Evolutionary conservation across 2,888 invertebrate genomes (phyloP).

Genomic region (Magallana nippona): DNA sequence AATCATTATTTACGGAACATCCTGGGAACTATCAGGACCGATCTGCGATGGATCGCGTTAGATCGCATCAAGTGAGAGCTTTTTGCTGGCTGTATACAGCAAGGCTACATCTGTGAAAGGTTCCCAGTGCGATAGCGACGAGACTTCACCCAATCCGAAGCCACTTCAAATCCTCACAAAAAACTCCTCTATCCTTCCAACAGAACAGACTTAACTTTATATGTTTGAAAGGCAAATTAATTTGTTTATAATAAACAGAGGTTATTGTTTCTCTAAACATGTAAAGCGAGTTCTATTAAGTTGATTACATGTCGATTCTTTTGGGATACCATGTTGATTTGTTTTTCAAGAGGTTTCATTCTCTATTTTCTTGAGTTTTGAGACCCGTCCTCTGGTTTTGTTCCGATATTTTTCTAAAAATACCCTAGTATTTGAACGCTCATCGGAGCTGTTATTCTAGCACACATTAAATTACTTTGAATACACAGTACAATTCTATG

Average conservation of each 20-base stretch:
- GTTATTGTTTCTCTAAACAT: constrained; percentile 54
- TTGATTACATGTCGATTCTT: constrained; percentile 22
- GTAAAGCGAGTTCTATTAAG: constrained; percentile 30
- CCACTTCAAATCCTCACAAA: constrained; percentile 28
- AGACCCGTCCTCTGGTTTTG: neutral
- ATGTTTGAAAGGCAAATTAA: constrained; percentile 52
- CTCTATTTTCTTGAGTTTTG: neutral
- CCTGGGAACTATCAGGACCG: constrained; percentile 33
- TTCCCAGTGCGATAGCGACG: constrained; percentile 21
- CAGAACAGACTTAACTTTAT: constrained; percentile 42
- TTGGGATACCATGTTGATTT: neutral
- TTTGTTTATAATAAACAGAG: constrained; percentile 51
- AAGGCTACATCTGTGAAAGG: constrained; percentile 46
- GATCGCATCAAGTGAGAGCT: constrained; percentile 49
- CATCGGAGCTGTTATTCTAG: neutral
- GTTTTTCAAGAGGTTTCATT: neutral
- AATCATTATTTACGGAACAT: constrained; percentile 37
- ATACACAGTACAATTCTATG: constrained; percentile 14
- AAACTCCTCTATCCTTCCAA: neutral
- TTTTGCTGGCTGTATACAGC: constrained; percentile 48
- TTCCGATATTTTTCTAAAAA: neutral
- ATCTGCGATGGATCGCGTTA: constrained; percentile 38
- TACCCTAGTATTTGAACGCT: neutral
- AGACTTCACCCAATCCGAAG: neutral
- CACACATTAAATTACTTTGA: neutral